Conservation (phyloP, 2,888 invertebrate genomes). For the Aphrophora alni region DNA sequence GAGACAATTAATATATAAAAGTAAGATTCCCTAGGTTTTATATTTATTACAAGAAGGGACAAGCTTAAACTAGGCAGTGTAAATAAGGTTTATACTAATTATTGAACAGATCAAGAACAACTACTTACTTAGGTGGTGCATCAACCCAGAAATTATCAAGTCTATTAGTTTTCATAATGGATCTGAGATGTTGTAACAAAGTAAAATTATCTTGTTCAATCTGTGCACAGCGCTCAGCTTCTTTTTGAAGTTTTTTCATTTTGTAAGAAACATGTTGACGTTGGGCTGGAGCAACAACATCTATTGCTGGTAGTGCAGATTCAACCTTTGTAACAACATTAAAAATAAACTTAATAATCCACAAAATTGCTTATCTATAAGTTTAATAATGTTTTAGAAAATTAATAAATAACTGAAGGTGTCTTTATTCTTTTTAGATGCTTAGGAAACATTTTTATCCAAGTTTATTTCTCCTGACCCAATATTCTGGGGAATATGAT, state of each 20-base stretch:
- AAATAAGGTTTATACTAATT: no score
- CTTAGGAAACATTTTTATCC: no score
- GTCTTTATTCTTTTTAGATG: not conserved
- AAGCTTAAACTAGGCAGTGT: no score
- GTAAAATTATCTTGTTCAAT: constrained; percentile 73
- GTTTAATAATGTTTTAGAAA: no score
- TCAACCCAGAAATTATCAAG: constrained; percentile 72
- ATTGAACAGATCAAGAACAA: constrained; percentile 36
- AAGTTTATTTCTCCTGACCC: no score
- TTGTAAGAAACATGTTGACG: constrained; percentile 72
- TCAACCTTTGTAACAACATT: constrained; percentile 60
- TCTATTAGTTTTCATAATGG: constrained; percentile 70
- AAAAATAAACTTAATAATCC: not conserved
- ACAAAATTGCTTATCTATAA: no score
- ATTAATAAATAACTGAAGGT: no score
- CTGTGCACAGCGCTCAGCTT: constrained; percentile 68
- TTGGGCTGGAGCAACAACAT: constrained; percentile 66
- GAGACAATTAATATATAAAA: no score
- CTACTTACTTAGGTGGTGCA: constrained; percentile 65
- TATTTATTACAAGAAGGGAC: no score
- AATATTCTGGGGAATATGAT: no score
- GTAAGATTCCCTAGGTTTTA: no score
- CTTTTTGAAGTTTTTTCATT: constrained; percentile 72
- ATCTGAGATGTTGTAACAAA: constrained; percentile 69
- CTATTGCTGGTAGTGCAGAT: constrained; percentile 71